These are phyloP conservation scores for Schizothorax lantsangensis DNA, from an alignment of 2,797 vertebrate species.

Conservation along the genomic window DNA sequence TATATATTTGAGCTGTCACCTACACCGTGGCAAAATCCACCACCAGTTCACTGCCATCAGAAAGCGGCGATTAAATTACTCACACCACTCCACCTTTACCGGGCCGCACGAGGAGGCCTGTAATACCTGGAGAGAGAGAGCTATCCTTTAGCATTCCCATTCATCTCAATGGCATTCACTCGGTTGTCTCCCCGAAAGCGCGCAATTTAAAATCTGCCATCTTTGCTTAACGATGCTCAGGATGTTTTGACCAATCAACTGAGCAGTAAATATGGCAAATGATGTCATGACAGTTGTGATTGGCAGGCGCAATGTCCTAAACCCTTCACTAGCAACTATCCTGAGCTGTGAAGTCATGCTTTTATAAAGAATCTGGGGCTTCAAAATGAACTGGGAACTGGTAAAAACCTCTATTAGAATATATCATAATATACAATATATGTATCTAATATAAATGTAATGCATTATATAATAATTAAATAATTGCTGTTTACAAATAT, in stretches of 20 bases:
- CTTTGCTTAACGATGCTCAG: neutral
- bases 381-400: neutral
- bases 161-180: constrained; percentile 20
- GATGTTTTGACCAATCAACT: constrained; percentile 10
- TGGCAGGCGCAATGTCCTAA: neutral
- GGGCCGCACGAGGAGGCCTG: neutral
- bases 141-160: constrained; percentile 1
- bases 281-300: neutral
- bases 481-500: neutral
- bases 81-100: constrained; percentile 12
- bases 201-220: constrained; percentile 8
- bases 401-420: neutral
- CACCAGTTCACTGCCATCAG: constrained; percentile 22
- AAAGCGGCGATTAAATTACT: constrained; percentile 48
- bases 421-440: neutral
- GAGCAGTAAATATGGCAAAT: constrained; percentile 7
- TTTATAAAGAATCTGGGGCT: neutral
- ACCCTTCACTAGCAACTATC: neutral
- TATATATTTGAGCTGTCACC: constrained; percentile 54
- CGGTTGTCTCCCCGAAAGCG: neutral
- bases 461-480: neutral
- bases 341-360: neutral
- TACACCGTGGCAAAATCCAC: constrained; percentile 19
- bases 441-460: neutral
- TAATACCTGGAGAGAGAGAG: constrained; percentile 14